Evolutionary conservation across 2,113 vertebrate genomes (phyloP).

Genomic region (Castor canadensis): DNA sequence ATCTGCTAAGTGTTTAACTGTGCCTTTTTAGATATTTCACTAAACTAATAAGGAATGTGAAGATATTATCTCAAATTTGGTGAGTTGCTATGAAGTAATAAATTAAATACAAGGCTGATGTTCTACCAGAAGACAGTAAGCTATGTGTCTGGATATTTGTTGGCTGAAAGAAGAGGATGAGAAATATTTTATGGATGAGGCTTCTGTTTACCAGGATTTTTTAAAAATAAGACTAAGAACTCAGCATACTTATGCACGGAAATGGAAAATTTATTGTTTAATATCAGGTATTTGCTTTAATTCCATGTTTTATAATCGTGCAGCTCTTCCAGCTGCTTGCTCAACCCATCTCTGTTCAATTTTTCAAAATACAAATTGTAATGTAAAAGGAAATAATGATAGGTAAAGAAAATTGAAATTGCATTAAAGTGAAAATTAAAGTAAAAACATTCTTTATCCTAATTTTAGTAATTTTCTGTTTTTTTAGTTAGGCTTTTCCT

Average conservation of each 20-base stretch:
- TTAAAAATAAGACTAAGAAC: neutral
- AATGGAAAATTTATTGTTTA: neutral
- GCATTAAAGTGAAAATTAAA: neutral
- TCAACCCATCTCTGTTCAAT: neutral
- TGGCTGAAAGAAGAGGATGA: neutral
- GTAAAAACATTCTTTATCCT: neutral
- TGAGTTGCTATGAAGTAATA: slow-evolving; percentile 47
- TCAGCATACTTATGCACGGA: neutral
- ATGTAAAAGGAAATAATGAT: neutral
- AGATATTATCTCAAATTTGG: slow-evolving; percentile 51
- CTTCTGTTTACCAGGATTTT: neutral
- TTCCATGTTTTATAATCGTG: neutral
- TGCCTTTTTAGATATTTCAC: slow-evolving; percentile 12
- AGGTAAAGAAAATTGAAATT: slow-evolving; percentile 35
- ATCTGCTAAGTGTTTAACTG: slow-evolving; percentile 55
- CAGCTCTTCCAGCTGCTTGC: neutral
- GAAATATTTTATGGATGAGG: neutral
- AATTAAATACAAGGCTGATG: slow-evolving; percentile 35
- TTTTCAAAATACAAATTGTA: neutral
- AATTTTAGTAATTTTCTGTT: slow-evolving; percentile 1
- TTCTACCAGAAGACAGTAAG: slow-evolving; percentile 20
- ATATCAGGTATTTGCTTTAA: neutral
- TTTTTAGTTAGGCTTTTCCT: neutral
- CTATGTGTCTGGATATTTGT: neutral
- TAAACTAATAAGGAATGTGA: slow-evolving; percentile 52